These are phyloP conservation scores for Deroplatys truncata DNA, from an alignment of 2,888 invertebrate genomes.

Conservation along the genomic window DNA sequence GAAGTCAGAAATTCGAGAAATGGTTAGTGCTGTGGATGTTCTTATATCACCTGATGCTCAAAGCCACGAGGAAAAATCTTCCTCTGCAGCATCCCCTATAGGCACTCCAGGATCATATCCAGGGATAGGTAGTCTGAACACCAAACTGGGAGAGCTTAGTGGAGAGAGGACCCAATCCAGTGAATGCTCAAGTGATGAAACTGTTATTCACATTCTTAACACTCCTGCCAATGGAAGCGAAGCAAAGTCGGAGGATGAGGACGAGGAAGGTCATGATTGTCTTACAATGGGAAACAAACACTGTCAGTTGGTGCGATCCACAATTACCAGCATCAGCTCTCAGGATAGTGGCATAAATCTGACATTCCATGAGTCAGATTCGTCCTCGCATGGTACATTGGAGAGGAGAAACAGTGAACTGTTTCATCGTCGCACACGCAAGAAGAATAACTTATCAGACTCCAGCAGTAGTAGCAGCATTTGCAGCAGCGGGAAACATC, in stretches of 20 bases:
- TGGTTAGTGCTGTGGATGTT: conserved; percentile 69
- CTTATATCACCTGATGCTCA: conserved; percentile 53
- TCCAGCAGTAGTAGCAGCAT: conserved; percentile 34
- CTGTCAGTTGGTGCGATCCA: conserved; percentile 57
- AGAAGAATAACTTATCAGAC: conserved; percentile 15
- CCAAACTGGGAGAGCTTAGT: conserved; percentile 11
- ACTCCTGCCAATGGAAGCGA: neutral
- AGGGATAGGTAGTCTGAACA: neutral
- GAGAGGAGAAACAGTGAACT: conserved; percentile 2
- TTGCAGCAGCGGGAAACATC: neutral
- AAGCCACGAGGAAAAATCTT: conserved; percentile 46
- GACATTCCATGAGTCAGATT: conserved; percentile 64
- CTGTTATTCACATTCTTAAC: conserved; percentile 44
- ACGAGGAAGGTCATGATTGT: conserved; percentile 55
- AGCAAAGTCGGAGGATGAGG: conserved; percentile 41
- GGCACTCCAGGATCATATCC: neutral
- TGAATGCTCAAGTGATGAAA: conserved; percentile 46
- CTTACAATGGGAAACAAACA: conserved; percentile 46
- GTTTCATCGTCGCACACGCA: conserved; percentile 6
- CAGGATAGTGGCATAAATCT: conserved; percentile 76
- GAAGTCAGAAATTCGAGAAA: conserved; percentile 70
- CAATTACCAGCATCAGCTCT: conserved; percentile 61
- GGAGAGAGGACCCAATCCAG: conserved; percentile 38
- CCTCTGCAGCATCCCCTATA: conserved; percentile 35
- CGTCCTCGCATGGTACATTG: conserved; percentile 11